phyloP scores from a whole-genome alignment of 2,888 invertebrate species.

The Trachelus tabidus region DNA sequence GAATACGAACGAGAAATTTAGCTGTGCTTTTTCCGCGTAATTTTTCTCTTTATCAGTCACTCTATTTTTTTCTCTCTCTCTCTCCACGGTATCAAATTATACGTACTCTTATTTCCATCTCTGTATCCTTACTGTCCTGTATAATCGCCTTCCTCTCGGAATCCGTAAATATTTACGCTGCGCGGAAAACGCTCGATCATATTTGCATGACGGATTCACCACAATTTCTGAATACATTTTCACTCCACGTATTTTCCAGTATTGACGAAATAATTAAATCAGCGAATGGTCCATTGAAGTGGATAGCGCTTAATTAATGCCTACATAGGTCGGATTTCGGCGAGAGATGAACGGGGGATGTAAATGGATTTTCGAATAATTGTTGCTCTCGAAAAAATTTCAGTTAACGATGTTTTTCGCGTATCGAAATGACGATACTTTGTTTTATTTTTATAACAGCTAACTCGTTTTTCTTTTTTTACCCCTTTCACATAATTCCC shows the following conservation, averaged over 20 bases:
- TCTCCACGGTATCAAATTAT: background rate
- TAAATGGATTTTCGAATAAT: background rate
- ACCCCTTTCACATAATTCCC: background rate
- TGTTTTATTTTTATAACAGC: background rate
- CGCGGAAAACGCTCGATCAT: constrained; percentile 30
- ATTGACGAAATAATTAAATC: background rate
- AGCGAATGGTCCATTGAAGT: constrained; percentile 34
- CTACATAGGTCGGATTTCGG: background rate
- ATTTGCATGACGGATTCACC: constrained; percentile 46
- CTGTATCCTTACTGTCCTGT: constrained; percentile 4
- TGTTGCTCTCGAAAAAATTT: background rate
- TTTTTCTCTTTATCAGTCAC: background rate
- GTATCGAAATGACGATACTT: background rate
- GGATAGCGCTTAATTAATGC: constrained; percentile 18
- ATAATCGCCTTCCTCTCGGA: constrained; percentile 26
- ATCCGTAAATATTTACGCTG: constrained; percentile 51
- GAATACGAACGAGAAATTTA: background rate
- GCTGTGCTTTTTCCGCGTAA: background rate
- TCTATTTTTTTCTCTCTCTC: constrained; percentile 13
- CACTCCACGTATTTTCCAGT: background rate
- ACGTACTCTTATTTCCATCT: constrained; percentile 12
- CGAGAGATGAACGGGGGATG: background rate
- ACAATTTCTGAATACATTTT: constrained; percentile 39
- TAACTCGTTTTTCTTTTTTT: background rate
- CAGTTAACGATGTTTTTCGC: background rate